Percentiles rank a stretch among this genome's conserved stretches.
phyloP scores from a whole-genome alignment of 2,113 vertebrate genomes.

The Pipa parva region DNA sequence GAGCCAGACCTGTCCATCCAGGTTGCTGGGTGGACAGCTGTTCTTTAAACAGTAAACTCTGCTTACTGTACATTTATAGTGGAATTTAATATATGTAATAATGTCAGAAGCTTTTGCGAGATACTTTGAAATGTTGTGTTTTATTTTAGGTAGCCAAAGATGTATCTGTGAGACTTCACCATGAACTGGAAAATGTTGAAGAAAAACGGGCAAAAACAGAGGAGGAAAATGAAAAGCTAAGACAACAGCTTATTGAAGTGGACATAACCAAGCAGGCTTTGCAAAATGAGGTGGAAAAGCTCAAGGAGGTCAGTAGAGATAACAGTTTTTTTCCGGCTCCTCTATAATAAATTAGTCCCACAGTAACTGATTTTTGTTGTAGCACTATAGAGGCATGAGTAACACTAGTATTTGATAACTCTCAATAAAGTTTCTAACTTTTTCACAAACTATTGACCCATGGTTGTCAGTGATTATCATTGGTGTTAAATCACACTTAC shows the following conservation, averaged over 20 bases:
- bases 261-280: conserved; percentile 92
- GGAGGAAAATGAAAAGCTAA: conserved; percentile 92
- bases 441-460: too few species aligned
- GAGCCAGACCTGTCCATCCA: too few species aligned
- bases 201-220: conserved; percentile 94
- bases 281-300: conserved; percentile 91
- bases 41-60: too few species aligned
- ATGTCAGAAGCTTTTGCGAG: too few species aligned
- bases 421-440: too few species aligned
- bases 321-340: conserved; percentile 20
- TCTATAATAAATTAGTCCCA: not conserved
- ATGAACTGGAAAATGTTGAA: conserved; percentile 94
- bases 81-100: too few species aligned
- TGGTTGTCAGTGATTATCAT: too few species aligned
- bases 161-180: conserved; percentile 93
- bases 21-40: too few species aligned
- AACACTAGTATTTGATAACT: not conserved
- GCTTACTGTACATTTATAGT: too few species aligned
- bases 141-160: conserved; percentile 90
- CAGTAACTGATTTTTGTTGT: conserved; percentile 3
- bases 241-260: conserved; percentile 92
- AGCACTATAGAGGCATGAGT: too few species aligned
- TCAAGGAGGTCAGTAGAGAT: conserved; percentile 81
- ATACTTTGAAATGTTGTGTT: too few species aligned
- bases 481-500: too few species aligned